Evolutionary conservation across 1,140 invertebrate genomes (phyloP), one percentile per base, ranked within the genome.

Genomic region (Caenorhabditis tropicalis): DNA sequence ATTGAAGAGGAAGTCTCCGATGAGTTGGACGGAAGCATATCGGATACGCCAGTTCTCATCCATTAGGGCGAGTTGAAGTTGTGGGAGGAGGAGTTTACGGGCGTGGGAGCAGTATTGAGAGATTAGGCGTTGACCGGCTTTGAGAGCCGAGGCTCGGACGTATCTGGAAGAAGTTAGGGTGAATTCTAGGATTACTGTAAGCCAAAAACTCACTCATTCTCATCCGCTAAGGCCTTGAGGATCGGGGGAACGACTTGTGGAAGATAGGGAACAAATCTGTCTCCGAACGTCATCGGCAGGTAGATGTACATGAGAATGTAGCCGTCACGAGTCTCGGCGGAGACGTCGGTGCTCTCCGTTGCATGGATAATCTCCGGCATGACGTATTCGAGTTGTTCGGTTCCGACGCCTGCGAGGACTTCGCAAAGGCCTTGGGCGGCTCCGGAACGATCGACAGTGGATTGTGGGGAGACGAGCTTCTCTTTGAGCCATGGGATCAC

Each of bases 231-330:
- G 15, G 97, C 97, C 92, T 98, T 96, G 15, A 99, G 92, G 88
- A 99, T 98, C 0, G 97, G 96, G 92, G 96, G 98, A 87, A 99
- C 96, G 84, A 99, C 98, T 91, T 96, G 95, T 0, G 96, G 96
- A 89, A 99, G 97, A 91, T 98, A 99, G 0, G 95, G 95, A 7
- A 95, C 95, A 91, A 99, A 99, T 89, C 97, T 96, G 70, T 95
- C 94, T 2, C 95, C 96, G 92, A 99, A 99, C 0, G 97, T 96
- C 85, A 95, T 94, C 0, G 98, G 98, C 94, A 99, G 95, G 92
- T 99, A 99, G 91, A 99, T 99, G 91, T 98, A 99, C 95, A 99
- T 96, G 96, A 99, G 98, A 65, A 99, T 98, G 92, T 99, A 99
- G 33, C 98, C 98, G 93, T 99, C 98, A 16, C 96, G 96, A 87